Conservation (phyloP, 2,797 vertebrate species). For the Clamator glandarius region DNA sequence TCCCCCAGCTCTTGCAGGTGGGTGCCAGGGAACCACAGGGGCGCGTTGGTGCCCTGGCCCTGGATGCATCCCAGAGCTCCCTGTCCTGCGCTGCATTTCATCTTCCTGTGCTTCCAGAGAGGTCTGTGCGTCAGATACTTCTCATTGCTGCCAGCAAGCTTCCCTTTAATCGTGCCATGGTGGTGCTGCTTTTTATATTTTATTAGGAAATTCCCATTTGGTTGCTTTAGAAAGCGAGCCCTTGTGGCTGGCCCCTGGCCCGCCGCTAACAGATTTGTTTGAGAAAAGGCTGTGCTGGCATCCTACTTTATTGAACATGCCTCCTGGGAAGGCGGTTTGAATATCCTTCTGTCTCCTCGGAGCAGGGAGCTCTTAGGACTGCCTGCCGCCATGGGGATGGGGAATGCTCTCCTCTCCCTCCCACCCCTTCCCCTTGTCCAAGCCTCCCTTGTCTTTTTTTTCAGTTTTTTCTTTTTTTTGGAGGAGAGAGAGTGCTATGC, state of each 20-base stretch:
- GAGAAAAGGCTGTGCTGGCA: conserved; percentile 67
- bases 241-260: conserved; percentile 70
- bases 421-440: conserved; percentile 69
- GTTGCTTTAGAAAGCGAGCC: conserved; percentile 66
- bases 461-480: not conserved
- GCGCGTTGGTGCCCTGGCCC: not conserved
- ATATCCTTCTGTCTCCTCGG: conserved; percentile 77
- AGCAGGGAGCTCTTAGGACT: conserved; percentile 78
- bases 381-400: conserved; percentile 59
- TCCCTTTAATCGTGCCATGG: not conserved
- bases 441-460: conserved; percentile 4
- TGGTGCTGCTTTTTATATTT: not conserved
- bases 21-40: not conserved
- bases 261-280: conserved; percentile 71
- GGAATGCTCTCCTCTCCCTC: conserved; percentile 36
- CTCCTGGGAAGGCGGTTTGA: conserved; percentile 78
- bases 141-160: conserved; percentile 3
- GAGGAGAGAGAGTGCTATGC: conserved; percentile 76
- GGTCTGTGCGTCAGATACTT: not conserved
- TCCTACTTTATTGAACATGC: conserved; percentile 80
- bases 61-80: not conserved
- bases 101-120: not conserved
- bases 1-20: not conserved
- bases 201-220: conserved; percentile 75
- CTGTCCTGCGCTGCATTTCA: not conserved